A percentile compares a stretch with the other conserved stretches of the same genome.
These are phyloP conservation scores for Pitangus sulphuratus DNA, from an alignment of 2,797 vertebrate species.

Conservation along the genomic window DNA sequence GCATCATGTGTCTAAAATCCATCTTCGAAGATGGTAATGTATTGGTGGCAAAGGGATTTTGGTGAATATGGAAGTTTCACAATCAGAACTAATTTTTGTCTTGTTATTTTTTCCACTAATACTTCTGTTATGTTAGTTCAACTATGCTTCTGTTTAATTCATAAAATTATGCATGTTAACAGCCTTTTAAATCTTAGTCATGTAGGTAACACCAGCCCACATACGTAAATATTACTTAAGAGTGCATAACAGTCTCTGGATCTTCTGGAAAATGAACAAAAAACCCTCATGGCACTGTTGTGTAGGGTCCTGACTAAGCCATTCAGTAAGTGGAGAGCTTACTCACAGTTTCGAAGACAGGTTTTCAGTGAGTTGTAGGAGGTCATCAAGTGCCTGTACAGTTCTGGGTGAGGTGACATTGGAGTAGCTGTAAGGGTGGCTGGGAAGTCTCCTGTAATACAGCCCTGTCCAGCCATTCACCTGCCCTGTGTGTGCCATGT, in stretches of 20 bases:
- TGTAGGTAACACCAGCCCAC: background rate
- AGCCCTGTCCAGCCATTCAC: background rate
- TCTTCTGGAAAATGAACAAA: background rate
- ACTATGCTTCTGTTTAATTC: background rate
- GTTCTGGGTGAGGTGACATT: background rate
- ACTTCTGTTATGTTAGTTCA: background rate
- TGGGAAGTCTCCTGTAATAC: background rate
- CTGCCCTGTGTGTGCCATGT: background rate
- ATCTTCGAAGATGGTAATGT: background rate
- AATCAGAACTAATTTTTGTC: background rate
- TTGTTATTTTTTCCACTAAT: background rate
- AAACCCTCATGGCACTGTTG: background rate
- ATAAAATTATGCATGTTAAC: background rate
- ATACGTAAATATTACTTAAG: background rate
- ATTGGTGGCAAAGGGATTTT: background rate
- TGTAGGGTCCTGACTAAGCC: background rate
- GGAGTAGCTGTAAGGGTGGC: background rate
- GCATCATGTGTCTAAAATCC: background rate
- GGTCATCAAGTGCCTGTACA: rapidly evolving
- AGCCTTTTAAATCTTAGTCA: background rate
- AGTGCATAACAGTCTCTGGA: background rate
- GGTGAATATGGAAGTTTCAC: background rate
- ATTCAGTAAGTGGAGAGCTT: background rate
- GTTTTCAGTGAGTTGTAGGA: background rate
- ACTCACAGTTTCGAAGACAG: background rate